phyloP scores from a whole-genome alignment of 2,888 invertebrate species.

The Melanostoma mellinum region DNA sequence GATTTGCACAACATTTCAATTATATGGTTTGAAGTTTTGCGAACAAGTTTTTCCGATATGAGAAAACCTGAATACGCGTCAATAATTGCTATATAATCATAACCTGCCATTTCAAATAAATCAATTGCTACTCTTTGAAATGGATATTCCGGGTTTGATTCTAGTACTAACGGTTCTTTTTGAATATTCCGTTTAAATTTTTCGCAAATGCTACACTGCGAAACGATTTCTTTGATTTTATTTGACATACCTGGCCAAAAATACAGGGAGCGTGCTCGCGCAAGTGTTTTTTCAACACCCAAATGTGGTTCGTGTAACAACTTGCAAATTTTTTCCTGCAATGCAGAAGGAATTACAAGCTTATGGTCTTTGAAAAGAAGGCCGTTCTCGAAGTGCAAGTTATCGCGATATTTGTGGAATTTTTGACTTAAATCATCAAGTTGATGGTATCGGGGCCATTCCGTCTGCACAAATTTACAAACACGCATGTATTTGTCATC shows the following conservation, averaged over 20 bases:
- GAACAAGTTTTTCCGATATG: neutral
- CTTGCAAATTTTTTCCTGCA: conserved; percentile 18
- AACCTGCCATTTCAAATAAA: conserved; percentile 63
- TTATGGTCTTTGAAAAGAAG: conserved; percentile 36
- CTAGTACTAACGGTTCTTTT: conserved; percentile 29
- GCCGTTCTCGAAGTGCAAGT: conserved; percentile 34
- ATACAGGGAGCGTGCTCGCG: conserved; percentile 16
- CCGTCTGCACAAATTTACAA: conserved; percentile 9
- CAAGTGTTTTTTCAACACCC: conserved; percentile 28
- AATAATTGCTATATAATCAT: conserved; percentile 35
- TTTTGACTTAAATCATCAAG: conserved; percentile 18
- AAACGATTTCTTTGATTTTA: conserved; percentile 32
- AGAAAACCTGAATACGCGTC: conserved; percentile 27
- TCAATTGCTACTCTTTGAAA: conserved; percentile 26
- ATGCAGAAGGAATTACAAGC: conserved; percentile 14
- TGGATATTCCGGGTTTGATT: conserved; percentile 21
- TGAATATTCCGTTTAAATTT: conserved; percentile 43
- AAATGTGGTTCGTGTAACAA: conserved; percentile 20
- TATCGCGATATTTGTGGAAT: conserved; percentile 66
- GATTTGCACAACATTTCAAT: neutral
- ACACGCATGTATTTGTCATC: conserved; percentile 12
- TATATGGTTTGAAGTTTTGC: conserved; percentile 10
- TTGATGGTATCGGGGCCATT: conserved; percentile 32
- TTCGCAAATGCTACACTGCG: conserved; percentile 16
- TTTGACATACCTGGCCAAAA: conserved; percentile 35